These are phyloP conservation scores for Epizoanthus rinbou DNA, from an alignment of 92 coral and sea anemone genomes.

Conservation along the genomic window DNA sequence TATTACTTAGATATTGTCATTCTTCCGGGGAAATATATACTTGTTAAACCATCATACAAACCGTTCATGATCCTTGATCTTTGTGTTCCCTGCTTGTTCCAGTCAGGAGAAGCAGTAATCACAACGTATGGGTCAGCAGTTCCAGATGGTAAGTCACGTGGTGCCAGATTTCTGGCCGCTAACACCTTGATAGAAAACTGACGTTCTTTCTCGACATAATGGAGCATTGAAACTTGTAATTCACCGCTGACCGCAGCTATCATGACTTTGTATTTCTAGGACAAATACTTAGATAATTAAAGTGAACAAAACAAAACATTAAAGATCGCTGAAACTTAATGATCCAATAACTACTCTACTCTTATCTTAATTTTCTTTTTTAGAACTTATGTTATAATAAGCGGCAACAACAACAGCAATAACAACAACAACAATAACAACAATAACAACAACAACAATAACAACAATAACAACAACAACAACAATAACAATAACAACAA, in stretches of 20 bases:
- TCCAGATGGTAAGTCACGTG: constrained; percentile 65
- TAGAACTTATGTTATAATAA: too few relatives aligned
- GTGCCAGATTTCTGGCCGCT: constrained; percentile 70
- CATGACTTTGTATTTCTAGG: constrained; percentile 64
- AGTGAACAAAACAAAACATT: too few relatives aligned
- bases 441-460: too few relatives aligned
- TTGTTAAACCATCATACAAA: background rate
- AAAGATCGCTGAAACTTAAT: too few relatives aligned
- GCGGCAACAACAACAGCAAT: too few relatives aligned
- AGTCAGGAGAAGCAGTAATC: constrained; percentile 65
- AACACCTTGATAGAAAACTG: constrained; percentile 63
- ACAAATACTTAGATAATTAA: too few relatives aligned
- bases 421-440: too few relatives aligned
- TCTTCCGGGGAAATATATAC: background rate
- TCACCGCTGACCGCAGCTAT: constrained; percentile 67
- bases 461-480: too few relatives aligned
- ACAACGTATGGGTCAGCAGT: constrained; percentile 75
- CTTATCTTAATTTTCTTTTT: too few relatives aligned
- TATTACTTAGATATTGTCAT: too few relatives aligned
- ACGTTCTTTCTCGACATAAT: constrained; percentile 56
- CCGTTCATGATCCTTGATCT: constrained; percentile 65
- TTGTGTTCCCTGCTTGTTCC: constrained; percentile 66
- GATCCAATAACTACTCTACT: too few relatives aligned
- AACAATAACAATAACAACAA: too few relatives aligned
- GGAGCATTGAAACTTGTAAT: constrained; percentile 77